Conservation (phyloP, 2,888 invertebrate species). For the Ischnus inquisitorius region DNA sequence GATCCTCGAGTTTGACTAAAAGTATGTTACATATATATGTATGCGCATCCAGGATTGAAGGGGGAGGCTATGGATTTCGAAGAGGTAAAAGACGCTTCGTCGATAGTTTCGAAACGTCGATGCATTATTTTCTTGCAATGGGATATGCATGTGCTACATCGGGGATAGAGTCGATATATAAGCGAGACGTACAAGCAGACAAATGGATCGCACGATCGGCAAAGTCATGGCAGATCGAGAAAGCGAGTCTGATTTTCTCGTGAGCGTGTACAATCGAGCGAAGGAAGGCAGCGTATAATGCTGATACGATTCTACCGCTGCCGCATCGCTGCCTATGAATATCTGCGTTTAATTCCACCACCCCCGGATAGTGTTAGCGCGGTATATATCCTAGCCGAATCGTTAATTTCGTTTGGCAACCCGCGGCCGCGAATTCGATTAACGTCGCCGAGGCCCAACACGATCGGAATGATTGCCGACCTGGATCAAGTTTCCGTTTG, state of each 20-base stretch:
- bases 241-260: conserved; percentile 15
- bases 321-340: background rate
- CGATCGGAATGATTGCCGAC: conserved; percentile 80
- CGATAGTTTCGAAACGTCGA: background rate
- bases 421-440: conserved; percentile 81
- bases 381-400: conserved; percentile 68
- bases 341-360: background rate
- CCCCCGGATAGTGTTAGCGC: conserved; percentile 15
- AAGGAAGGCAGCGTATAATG: conserved; percentile 15
- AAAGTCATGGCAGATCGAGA: conserved; percentile 4
- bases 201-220: background rate
- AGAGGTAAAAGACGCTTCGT: conserved; percentile 1
- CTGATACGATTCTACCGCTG: background rate
- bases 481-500: conserved; percentile 70
- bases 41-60: too few relatives aligned
- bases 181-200: background rate
- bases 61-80: background rate
- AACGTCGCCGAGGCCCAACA: conserved; percentile 78
- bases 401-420: conserved; percentile 81
- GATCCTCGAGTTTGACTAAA: background rate
- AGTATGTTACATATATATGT: background rate
- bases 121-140: background rate
- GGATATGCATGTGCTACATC: background rate
- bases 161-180: background rate
- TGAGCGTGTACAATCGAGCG: background rate